Evolutionary conservation across 1,140 invertebrate species (phyloP).

Genomic region (Zelostemma sp.): DNA sequence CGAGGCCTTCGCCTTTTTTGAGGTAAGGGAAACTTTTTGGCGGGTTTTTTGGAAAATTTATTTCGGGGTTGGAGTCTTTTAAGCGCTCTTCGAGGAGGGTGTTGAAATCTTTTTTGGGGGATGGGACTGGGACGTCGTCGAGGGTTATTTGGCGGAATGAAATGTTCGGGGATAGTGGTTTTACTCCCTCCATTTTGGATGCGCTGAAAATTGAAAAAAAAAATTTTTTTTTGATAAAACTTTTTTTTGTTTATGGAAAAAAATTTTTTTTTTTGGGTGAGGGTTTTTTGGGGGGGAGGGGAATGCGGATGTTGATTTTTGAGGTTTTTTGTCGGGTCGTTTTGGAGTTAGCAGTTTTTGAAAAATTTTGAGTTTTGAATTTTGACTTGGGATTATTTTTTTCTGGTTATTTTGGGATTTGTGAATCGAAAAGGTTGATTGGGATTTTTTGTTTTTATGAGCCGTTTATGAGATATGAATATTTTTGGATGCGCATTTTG

Average conservation of each 20-base stretch:
- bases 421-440: too few relatives aligned
- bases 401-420: too few relatives aligned
- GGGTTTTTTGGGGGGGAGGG: too few relatives aligned
- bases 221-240: not conserved
- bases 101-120: constrained; percentile 65
- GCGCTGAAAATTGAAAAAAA: not conserved
- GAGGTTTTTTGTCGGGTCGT: too few relatives aligned
- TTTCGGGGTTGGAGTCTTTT: constrained; percentile 37
- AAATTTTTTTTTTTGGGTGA: not conserved
- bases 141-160: constrained; percentile 30
- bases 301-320: too few relatives aligned
- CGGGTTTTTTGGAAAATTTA: constrained; percentile 12
- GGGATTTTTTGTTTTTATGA: too few relatives aligned
- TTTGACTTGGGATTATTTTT: too few relatives aligned
- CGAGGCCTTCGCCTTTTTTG: constrained; percentile 68
- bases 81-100: constrained; percentile 64
- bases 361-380: too few relatives aligned
- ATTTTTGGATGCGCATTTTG: too few relatives aligned
- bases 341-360: too few relatives aligned
- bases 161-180: constrained; percentile 37
- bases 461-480: too few relatives aligned
- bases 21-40: constrained; percentile 63
- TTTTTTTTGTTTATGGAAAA: not conserved
- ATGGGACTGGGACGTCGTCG: constrained; percentile 65
- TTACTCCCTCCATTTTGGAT: constrained; percentile 37